phyloP scores from a whole-genome alignment of 1,140 invertebrate species.

The Lepidostoma basale region DNA sequence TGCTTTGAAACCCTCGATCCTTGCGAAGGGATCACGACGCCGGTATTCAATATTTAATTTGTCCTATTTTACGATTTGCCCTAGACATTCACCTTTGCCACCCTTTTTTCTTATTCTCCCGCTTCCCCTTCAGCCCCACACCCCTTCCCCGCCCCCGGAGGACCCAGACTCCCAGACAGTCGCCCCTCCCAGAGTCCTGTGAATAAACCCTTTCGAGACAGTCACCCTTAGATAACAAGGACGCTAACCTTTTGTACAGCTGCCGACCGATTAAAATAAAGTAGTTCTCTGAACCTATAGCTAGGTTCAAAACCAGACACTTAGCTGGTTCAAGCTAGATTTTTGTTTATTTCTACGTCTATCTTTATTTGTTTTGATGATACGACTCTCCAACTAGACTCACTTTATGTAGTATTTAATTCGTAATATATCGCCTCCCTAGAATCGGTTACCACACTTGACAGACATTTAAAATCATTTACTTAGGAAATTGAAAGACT shows the following conservation, averaged over 20 bases:
- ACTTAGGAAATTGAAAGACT: too few relatives aligned
- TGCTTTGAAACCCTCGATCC: too few relatives aligned
- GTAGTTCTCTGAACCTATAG: neutral
- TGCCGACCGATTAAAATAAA: constrained; percentile 3
- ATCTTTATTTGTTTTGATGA: too few relatives aligned
- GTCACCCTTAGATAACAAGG: constrained; percentile 18
- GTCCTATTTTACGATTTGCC: neutral
- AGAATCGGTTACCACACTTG: too few relatives aligned
- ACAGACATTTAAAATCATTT: too few relatives aligned
- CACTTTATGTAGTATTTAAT: too few relatives aligned
- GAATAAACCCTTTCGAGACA: constrained; percentile 24
- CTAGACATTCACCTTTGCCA: constrained; percentile 12
- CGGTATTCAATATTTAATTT: too few relatives aligned
- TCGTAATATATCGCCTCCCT: too few relatives aligned
- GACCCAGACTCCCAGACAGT: constrained; percentile 19
- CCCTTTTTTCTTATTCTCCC: neutral
- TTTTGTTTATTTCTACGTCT: too few relatives aligned
- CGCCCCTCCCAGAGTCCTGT: constrained; percentile 1
- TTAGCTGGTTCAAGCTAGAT: too few relatives aligned
- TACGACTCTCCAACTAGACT: too few relatives aligned
- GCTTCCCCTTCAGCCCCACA: neutral
- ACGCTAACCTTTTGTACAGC: constrained; percentile 19
- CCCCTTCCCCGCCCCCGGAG: neutral
- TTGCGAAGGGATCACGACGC: too few relatives aligned
- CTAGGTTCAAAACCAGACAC: neutral